Conservation (phyloP, 2,113 vertebrate genomes). For the Vicugna pacos region DNA sequence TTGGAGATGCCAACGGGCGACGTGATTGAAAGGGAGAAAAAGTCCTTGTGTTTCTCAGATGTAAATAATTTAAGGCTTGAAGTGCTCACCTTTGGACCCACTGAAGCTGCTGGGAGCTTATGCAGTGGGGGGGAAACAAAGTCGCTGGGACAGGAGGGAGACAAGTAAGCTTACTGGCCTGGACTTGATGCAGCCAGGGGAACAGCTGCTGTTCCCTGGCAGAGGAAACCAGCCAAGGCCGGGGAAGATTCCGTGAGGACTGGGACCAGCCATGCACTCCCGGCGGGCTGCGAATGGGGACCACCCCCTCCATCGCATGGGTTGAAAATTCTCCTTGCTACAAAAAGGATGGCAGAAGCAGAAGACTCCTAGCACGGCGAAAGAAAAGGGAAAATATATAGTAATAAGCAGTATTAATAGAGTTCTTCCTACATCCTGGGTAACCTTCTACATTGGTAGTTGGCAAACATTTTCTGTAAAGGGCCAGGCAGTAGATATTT, state of each 20-base stretch:
- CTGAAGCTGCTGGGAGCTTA: background rate
- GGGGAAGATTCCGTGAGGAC: background rate
- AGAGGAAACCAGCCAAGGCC: background rate
- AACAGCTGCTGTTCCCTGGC: background rate
- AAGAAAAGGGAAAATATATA: conserved; percentile 48
- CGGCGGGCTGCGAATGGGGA: background rate
- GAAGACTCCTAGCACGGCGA: background rate
- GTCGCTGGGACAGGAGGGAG: conserved; percentile 61
- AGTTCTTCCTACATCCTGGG: background rate
- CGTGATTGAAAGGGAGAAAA: background rate
- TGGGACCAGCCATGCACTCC: fast-evolving
- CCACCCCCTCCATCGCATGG: background rate
- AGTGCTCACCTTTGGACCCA: conserved; percentile 35
- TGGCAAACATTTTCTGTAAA: background rate
- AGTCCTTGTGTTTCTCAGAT: background rate
- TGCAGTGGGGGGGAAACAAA: background rate
- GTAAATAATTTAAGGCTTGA: conserved; percentile 52
- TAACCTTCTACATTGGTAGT: background rate
- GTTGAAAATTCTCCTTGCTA: conserved; percentile 22
- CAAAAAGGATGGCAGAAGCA: conserved; percentile 46
- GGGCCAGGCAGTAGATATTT: background rate
- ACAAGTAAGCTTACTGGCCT: conserved; percentile 51
- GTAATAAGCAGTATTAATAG: background rate
- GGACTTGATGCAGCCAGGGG: conserved; percentile 43
- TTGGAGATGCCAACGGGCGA: background rate